Evolutionary conservation across 2,888 invertebrate genomes (phyloP).

Genomic region (Agapetus fuscipes): DNA sequence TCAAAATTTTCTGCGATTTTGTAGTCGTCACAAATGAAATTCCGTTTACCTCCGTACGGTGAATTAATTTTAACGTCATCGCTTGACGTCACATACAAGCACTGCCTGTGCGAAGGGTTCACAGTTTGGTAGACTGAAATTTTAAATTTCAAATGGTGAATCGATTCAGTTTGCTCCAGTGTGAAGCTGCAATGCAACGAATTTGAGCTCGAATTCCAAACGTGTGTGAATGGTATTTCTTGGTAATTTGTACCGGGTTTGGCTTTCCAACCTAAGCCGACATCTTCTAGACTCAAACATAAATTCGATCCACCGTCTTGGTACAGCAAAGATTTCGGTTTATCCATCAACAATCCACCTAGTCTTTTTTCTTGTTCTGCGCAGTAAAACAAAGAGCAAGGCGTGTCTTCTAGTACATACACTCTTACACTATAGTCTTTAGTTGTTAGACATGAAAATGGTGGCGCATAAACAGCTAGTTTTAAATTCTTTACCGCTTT

Average conservation of each 20-base stretch:
- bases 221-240: slow-evolving; percentile 81
- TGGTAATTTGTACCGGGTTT: slow-evolving; percentile 82
- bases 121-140: slow-evolving; percentile 41
- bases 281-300: slow-evolving; percentile 80
- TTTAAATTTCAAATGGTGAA: slow-evolving; percentile 35
- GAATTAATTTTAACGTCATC: slow-evolving; percentile 40
- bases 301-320: slow-evolving; percentile 85
- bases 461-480: slow-evolving; percentile 78
- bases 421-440: slow-evolving; percentile 79
- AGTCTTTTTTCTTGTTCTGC: slow-evolving; percentile 66
- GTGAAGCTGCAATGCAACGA: slow-evolving; percentile 88
- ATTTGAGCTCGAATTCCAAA: slow-evolving; percentile 81
- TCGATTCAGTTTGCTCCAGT: slow-evolving; percentile 56
- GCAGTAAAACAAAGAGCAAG: slow-evolving; percentile 85
- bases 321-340: slow-evolving; percentile 78
- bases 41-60: slow-evolving; percentile 24
- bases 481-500: slow-evolving; percentile 72
- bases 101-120: slow-evolving; percentile 43
- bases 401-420: slow-evolving; percentile 90
- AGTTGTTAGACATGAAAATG: slow-evolving; percentile 58
- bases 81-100: slow-evolving; percentile 36
- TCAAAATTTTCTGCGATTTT: slow-evolving; percentile 2
- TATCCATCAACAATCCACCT: slow-evolving; percentile 81
- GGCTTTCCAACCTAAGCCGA: slow-evolving; percentile 81
- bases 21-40: slow-evolving; percentile 9